Evolutionary conservation across 2,888 invertebrate genomes (phyloP).

Genomic region (Argyresthia goedartella): DNA sequence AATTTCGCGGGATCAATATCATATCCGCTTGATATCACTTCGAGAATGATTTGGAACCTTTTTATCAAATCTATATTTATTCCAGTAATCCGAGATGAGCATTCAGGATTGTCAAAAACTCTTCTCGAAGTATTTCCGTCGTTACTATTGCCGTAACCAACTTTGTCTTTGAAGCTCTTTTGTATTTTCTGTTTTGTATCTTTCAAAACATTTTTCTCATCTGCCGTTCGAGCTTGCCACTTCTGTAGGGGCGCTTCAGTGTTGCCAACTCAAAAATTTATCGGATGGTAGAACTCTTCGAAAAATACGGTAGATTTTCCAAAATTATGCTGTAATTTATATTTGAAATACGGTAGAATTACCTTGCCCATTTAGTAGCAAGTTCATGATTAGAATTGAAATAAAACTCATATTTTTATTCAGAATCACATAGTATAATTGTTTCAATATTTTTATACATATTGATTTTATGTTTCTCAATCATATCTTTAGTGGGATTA

Average conservation of each 20-base stretch:
- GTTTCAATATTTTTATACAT: no score
- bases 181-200: background rate
- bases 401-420: no score
- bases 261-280: no score
- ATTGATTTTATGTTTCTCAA: no score
- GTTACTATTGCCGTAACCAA: slow-evolving; percentile 2
- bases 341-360: no score
- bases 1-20: background rate
- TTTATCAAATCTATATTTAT: background rate
- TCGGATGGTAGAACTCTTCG: no score
- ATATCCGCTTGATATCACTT: slow-evolving; percentile 1
- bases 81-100: background rate
- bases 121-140: slow-evolving; percentile 6
- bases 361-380: no score
- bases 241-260: background rate
- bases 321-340: no score
- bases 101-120: slow-evolving; percentile 5
- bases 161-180: background rate
- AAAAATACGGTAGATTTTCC: no score
- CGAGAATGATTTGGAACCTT: slow-evolving; percentile 5
- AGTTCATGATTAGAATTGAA: no score
- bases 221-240: background rate
- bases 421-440: no score
- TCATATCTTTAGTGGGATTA: no score
- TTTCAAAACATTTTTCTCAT: background rate